Evolutionary conservation across 2,113 vertebrate species (phyloP).

Genomic region (Herpetotheres cachinnans): DNA sequence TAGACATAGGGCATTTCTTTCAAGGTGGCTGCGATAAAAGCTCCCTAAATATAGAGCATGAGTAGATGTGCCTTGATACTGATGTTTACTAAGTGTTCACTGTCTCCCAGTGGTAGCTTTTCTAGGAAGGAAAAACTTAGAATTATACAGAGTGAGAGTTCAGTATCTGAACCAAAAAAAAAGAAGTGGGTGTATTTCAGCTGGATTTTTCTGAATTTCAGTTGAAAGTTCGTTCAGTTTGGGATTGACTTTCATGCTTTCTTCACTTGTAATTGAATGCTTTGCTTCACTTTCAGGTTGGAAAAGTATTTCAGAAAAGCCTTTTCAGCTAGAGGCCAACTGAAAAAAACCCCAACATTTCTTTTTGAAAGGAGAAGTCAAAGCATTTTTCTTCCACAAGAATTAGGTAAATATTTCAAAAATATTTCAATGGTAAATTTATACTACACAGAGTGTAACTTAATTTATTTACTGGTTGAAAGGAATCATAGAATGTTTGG

Average conservation of each 20-base stretch:
- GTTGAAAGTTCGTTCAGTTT: not conserved
- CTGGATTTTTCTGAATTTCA: too few relatives aligned
- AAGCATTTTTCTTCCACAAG: not conserved
- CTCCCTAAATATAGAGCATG: not conserved
- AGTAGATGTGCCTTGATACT: not conserved
- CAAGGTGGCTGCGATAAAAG: not conserved
- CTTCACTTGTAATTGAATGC: not conserved
- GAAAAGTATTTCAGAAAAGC: not conserved
- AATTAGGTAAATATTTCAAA: not conserved
- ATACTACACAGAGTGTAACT: not conserved
- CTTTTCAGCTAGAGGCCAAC: not conserved
- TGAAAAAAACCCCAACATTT: not conserved
- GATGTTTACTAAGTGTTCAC: not conserved
- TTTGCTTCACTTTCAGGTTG: not conserved
- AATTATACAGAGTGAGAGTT: not conserved
- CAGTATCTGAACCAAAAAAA: not conserved
- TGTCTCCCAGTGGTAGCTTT: not conserved
- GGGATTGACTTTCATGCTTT: not conserved
- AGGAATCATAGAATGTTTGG: not conserved
- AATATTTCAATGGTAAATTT: not conserved
- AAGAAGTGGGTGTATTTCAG: not conserved
- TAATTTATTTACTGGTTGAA: not conserved
- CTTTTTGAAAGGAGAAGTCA: not conserved
- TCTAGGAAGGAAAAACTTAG: not conserved
- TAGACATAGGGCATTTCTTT: not conserved